Percentiles rank a stretch among this genome's conserved stretches.
Conservation (phyloP, 2,113 vertebrate genomes). For the Ictalurus punctatus region DNA sequence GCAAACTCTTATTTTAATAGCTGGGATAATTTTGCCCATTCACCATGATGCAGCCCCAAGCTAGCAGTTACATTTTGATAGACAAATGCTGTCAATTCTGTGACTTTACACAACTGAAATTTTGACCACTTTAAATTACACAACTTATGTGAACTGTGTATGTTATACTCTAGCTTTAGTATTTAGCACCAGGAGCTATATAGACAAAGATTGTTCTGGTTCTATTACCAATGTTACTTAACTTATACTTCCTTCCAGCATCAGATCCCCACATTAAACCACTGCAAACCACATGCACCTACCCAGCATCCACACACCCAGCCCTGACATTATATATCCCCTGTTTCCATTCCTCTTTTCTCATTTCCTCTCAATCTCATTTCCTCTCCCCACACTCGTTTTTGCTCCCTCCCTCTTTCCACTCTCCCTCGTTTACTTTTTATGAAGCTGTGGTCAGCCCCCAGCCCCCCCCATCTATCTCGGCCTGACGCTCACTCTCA, state of each 20-base stretch:
- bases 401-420: constrained; percentile 22
- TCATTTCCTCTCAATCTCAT: constrained; percentile 34
- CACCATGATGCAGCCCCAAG: neutral
- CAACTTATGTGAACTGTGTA: neutral
- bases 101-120: too few relatives aligned
- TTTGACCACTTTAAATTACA: too few relatives aligned
- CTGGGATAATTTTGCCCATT: neutral
- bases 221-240: neutral
- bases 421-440: constrained; percentile 17
- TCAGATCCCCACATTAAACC: constrained; percentile 15
- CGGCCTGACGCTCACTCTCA: neutral
- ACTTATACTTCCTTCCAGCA: neutral
- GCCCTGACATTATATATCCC: constrained; percentile 9
- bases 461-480: neutral
- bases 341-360: constrained; percentile 21
- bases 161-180: neutral
- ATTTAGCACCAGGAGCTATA: neutral
- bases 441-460: constrained; percentile 29
- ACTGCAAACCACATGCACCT: neutral
- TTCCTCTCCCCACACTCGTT: constrained; percentile 16
- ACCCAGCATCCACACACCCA: constrained; percentile 6
- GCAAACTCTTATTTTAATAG: neutral
- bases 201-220: neutral
- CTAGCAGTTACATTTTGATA: neutral
- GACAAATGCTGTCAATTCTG: neutral